phyloP scores from a whole-genome alignment of 2,113 vertebrate genomes.

The Mobula birostris region DNA sequence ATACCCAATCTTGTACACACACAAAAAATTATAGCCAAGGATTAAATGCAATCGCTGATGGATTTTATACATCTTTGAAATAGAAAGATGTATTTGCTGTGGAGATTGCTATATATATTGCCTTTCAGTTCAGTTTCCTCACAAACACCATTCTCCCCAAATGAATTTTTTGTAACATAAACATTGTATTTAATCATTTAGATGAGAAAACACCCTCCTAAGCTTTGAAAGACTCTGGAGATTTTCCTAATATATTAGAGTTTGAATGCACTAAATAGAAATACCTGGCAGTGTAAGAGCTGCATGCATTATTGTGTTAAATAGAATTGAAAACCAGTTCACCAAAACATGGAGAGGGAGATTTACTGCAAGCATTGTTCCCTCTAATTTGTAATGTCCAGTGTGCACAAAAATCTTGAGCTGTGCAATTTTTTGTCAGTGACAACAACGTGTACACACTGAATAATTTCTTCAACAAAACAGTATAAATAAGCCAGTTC shows the following conservation, averaged over 20 bases:
- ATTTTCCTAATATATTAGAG: slow-evolving; percentile 11
- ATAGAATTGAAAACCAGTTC: not conserved
- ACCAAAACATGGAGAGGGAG: not conserved
- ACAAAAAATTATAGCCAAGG: slow-evolving; percentile 61
- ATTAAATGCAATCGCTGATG: slow-evolving; percentile 64
- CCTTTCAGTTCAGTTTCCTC: not conserved
- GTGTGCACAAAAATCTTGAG: too few species aligned
- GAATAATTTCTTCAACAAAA: too few species aligned
- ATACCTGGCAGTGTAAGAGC: not conserved
- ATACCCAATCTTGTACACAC: slow-evolving; percentile 61
- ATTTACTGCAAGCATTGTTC: not conserved
- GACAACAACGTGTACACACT: too few species aligned
- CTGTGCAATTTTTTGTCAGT: too few species aligned
- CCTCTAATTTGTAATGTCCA: too few species aligned
- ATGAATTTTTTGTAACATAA: not conserved
- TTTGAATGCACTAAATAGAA: not conserved
- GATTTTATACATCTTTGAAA: slow-evolving; percentile 59
- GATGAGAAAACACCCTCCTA: not conserved
- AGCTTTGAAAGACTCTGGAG: not conserved
- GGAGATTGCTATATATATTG: slow-evolving; percentile 39
- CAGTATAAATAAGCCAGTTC: too few species aligned
- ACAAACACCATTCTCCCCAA: not conserved
- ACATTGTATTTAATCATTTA: not conserved
- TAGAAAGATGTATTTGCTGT: slow-evolving; percentile 47
- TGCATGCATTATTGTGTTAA: not conserved